Evolutionary conservation across 2,797 vertebrate species (phyloP), one percentile per base, ranked within the genome.

Genomic region (Gallinago stenura): DNA sequence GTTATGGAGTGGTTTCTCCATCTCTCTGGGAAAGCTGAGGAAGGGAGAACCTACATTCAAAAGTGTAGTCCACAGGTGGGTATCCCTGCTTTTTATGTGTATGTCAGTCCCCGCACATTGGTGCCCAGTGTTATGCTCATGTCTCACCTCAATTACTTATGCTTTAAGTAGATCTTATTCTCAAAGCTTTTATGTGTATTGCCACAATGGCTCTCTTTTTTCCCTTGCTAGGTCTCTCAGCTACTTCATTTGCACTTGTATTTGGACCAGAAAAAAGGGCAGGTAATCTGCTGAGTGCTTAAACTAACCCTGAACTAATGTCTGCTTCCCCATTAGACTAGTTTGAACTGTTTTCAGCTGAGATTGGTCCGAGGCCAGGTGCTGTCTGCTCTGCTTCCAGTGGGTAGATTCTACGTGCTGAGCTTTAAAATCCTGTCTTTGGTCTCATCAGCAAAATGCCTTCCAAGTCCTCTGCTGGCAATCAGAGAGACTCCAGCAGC

Each of bases 201-300:
- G 94, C 94, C 97, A 96, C 98, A 98, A 97, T 95, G 85, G 93
- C 83, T 97, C 89, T 97, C 65, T 94, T 93, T 96, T 97, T 97
- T 97, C 96, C 97, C 94, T 97, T 96, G 97, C 95, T 97, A 98
- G 98, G 98, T 98, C 90, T 97, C 97, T 97, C 97, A 97, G 92
- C 94, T 98, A 76, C 98, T 98, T 97, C 97, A 98, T 94, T 97
- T 98, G 96, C 94, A 98, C 96, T 97, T 95, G 93, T 98, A 97
- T 96, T 96, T 95, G 98, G 98, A 98, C 93, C 95, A 97, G 97
- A 98, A 96, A 97, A 97, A 98, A 94, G 97, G 97, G 97, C 98
- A 98, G 98, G 98, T 98, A 98, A 98, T 97, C 96, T 16, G 69
- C 56, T 91, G 96, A 97, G 90, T 97, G 97, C 93, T 94, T 92